Evolutionary conservation across 2,888 invertebrate species (phyloP), one percentile per base, ranked within the genome.

Genomic region (Polietes domitor): DNA sequence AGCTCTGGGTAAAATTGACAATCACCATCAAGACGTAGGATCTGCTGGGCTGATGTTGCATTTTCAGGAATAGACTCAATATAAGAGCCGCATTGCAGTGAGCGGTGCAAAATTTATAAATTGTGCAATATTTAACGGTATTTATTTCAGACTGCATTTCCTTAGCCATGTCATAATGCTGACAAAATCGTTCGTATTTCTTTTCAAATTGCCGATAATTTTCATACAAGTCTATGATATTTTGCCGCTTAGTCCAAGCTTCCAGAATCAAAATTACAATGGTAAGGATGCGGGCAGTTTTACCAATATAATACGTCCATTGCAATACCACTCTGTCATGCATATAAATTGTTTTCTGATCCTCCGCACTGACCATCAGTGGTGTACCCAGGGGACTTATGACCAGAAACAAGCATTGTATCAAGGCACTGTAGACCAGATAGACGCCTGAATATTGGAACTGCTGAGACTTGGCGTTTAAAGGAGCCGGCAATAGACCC

Each of bases 161-260:
- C 1, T 4, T 19, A 2, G 28, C 12, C 6, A 72, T 32, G 32
- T 37, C n/a, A n/a, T 73, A 74, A 15, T 47, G 12, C 32, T n/a
- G 4, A 0, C 3, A 9, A 19, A 80, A 53, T 12, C 9, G 1
- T 15, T 70, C 15, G 24, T 70, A 58, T 43, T 74, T 77, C 0
- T 1, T 0, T 5, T 21, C 15, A 58, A 68, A 76, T 17, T 7
- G 0, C 43, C 55, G 41, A 77, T 74, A 70, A 7, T 12, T 26
- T n/a, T 70, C 17, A 41, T 21, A 82, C 2, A 77, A 17, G 5
- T 21, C 5, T 5, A 70, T 61, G 0, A 73, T 15, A 4, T 7
- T 9, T 9, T 63, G 32, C 0, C 81, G 43, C 12, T 41, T 28
- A 0, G 77, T 3, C 82, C 82, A 82, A 19, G 65, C 70, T 15